Conservation (phyloP, 2,888 invertebrate genomes). For the Myopa tessellatipennis region DNA sequence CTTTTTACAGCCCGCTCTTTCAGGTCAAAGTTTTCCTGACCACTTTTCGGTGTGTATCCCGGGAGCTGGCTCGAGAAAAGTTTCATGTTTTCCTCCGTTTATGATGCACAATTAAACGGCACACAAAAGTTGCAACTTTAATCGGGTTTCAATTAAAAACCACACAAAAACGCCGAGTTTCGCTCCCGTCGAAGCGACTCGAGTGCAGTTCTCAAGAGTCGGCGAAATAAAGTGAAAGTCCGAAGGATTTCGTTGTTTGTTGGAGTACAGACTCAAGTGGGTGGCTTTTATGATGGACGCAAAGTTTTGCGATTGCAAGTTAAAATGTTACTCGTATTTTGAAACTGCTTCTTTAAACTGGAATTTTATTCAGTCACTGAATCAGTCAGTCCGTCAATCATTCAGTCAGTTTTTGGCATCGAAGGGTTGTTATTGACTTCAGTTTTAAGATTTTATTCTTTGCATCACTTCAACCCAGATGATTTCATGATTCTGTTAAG, state of each 20-base stretch:
- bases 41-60: background rate
- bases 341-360: no score
- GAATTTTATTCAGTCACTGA: no score
- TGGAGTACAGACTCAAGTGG: background rate
- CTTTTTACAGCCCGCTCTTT: no score
- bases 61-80: background rate
- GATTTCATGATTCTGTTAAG: no score
- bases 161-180: background rate
- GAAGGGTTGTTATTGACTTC: no score
- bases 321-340: background rate
- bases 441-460: no score
- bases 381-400: no score
- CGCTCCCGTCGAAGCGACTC: slow-evolving; percentile 4
- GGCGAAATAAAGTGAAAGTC: background rate
- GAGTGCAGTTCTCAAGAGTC: background rate
- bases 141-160: slow-evolving; percentile 21
- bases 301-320: background rate
- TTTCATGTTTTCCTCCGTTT: background rate
- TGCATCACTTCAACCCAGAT: no score
- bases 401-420: no score
- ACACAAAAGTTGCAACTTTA: slow-evolving; percentile 16
- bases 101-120: background rate
- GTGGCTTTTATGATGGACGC: background rate
- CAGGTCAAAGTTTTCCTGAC: no score
- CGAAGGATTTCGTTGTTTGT: background rate